These are phyloP conservation scores for Saguinus imperator DNA, from an alignment of 2,113 vertebrate species.

Conservation along the genomic window DNA sequence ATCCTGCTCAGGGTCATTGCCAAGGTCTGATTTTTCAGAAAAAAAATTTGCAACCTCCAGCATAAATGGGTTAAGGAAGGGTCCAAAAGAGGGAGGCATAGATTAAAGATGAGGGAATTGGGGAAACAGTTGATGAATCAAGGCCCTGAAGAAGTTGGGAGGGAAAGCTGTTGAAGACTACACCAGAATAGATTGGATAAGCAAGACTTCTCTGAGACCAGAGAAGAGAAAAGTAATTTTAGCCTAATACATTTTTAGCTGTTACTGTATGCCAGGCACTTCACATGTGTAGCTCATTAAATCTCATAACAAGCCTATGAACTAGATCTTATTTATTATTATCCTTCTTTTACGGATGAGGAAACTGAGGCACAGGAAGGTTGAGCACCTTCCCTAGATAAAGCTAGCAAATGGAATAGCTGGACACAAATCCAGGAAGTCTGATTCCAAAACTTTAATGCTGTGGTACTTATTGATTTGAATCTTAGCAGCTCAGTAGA, in stretches of 20 bases:
- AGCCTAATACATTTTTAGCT: constrained; percentile 13
- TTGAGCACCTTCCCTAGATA: background rate
- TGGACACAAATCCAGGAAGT: background rate
- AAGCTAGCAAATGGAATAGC: background rate
- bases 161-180: background rate
- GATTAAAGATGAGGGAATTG: background rate
- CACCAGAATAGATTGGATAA: background rate
- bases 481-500: background rate
- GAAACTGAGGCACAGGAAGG: background rate
- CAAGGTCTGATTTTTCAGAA: too few species aligned
- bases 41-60: too few species aligned
- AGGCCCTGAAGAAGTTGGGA: background rate
- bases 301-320: background rate
- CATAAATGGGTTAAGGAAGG: background rate
- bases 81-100: background rate
- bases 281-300: background rate
- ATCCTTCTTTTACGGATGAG: background rate
- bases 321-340: background rate
- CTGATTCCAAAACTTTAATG: background rate
- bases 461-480: background rate
- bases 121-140: background rate
- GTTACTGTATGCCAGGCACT: background rate
- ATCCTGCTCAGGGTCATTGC: too few species aligned
- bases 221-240: constrained; percentile 12
- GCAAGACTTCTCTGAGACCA: background rate